Evolutionary conservation across 2,797 vertebrate genomes (phyloP), one percentile per base, ranked within the genome.

Genomic region (Lophius americanus): DNA sequence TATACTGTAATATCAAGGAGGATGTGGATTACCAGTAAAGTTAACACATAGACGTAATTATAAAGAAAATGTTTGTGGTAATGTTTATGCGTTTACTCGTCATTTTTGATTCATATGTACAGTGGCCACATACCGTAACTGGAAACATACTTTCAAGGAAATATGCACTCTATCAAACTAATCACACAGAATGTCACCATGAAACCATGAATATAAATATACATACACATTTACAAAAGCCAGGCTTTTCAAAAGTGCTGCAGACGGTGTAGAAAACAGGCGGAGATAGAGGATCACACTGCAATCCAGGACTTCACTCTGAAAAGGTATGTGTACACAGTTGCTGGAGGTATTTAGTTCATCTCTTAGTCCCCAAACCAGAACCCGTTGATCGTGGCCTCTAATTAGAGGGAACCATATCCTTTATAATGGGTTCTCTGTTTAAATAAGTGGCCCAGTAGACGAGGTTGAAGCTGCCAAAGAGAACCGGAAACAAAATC

Each of bases 381-480:
- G 85, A 91, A 93, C 91, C 63, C 59, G 14, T 64, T 47, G 36
- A 68, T 73, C 42, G 44, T 43, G 68, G 66, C 63, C 72, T 89
- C 88, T 95, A 95, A 85, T 92, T 93, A 71, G 96, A 96, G 33
- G 96, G 95, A 2, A 97, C 95, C 93, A 98, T 96, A 58, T 96
- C 96, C 88, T 97, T 95, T 89, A 96, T 95, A 76, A 96, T 92
- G 38, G 96, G 96, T 90, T 99, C 97, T 91, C 97, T 96, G 93
- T 97, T 99, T 90, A 99, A 89, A 91, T 99, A 99, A 0, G 98
- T 99, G 78, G 97, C 98, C 98, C 98, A 99, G 82, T 99, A 99
- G 71, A 99, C 97, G 65, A 99, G 94, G 89, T 99, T 99, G 89
- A 99, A 99, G 74, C 92, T 93, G 79, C 96, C 95, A 80, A 99